Evolutionary conservation across 2,113 vertebrate species (phyloP), one percentile per base, ranked within the genome.

Genomic region (Phalacrocorax carbo): DNA sequence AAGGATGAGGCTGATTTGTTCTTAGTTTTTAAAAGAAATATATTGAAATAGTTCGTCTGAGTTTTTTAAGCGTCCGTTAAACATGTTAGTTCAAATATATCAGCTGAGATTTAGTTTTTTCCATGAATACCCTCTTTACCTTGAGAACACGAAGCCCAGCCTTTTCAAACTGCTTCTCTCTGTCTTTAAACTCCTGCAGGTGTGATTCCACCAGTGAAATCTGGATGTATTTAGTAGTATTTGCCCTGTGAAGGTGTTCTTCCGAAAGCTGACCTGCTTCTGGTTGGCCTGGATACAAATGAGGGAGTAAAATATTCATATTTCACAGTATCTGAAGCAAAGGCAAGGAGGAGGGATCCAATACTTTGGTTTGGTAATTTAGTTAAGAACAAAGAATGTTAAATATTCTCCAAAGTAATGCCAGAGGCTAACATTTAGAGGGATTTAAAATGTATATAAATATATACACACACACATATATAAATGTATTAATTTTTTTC

Each of bases 81-180:
- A 55, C 19, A 27, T 34, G 25, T 55, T 86, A 61, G 21, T 78
- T 87, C 55, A 89, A 70, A 62, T 55, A 4, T 18, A n/a, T 48
- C 16, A 75, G 7, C 26, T 42, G 25, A 91, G 46, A 85, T 76
- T 77, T 26, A 60, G n/a, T 52, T 94, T 92, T 92, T 64, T 42
- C 38, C 44, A 58, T 30, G 0, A 83, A 66, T 82, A 49, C 22
- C 4, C 19, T 94, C 46, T 81, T 96, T 98, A 99, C 98, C 98
- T 98, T 98, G 51, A 97, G 21, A 77, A 99, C 25, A 2, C 0
- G 4, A 73, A 99, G 97, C 23, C 95, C 91, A 16, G 40, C 57
- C 49, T 83, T 94, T 87, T 46, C 75, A 40, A 98, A 97, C 32
- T 48, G 16, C 40, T 60, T 64, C 21, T 48, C 25, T 90, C 9